Percentiles rank a stretch among this genome's conserved stretches.
Conservation (phyloP, 2,113 vertebrate genomes). For the Pachyramphus minor region DNA sequence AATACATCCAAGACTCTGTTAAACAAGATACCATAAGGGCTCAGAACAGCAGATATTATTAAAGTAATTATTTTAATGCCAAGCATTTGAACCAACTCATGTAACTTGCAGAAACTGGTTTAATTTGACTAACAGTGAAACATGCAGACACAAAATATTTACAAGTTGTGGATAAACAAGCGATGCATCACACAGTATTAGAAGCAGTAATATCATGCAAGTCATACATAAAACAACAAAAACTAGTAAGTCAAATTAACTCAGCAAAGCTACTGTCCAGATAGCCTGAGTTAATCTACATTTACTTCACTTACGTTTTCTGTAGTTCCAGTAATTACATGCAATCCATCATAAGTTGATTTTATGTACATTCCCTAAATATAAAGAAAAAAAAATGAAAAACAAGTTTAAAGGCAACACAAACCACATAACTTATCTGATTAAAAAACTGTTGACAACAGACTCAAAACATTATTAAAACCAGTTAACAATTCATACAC, state of each 20-base stretch:
- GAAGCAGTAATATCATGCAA: neutral
- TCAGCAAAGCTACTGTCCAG: neutral
- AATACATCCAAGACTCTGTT: neutral
- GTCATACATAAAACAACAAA: neutral
- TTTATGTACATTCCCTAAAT: conserved; percentile 96
- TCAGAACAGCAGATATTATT: conserved; percentile 20
- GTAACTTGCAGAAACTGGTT: conserved; percentile 34
- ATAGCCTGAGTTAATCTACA: neutral
- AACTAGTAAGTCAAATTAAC: neutral
- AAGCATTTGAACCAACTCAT: neutral
- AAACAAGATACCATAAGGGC: neutral
- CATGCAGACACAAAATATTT: neutral
- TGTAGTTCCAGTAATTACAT: conserved; percentile 95
- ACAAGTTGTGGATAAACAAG: conserved; percentile 3
- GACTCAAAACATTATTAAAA: neutral
- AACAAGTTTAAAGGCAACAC: conserved; percentile 1
- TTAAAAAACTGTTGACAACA: neutral
- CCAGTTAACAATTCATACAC: neutral
- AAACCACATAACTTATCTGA: neutral
- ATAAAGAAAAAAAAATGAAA: conserved; percentile 17
- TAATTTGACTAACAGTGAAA: neutral
- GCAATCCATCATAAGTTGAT: conserved; percentile 94
- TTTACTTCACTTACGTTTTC: conserved; percentile 86
- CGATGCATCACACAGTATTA: neutral
- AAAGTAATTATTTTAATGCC: neutral